Percentiles rank a stretch among this genome's conserved stretches.
Evolutionary conservation across 1,140 invertebrate genomes (phyloP).

Genomic region (Drosophila ogumai): DNA sequence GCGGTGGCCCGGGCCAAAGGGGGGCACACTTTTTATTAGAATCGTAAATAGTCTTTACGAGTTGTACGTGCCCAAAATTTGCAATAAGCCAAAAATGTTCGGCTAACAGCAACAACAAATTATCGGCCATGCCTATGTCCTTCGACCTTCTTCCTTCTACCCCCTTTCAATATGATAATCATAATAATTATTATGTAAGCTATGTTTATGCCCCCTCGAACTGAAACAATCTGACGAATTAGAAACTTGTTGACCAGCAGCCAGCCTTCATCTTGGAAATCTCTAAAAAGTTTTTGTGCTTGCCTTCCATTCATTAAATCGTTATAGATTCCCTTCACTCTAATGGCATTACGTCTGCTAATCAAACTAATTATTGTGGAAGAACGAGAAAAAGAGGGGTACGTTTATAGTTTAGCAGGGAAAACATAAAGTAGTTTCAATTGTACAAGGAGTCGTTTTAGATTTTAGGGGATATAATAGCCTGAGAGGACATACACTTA

Average conservation of each 20-base stretch:
- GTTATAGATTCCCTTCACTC: conserved; percentile 5
- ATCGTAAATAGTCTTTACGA: conserved; percentile 83
- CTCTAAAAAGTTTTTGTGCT: not conserved
- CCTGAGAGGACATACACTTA: too few species aligned
- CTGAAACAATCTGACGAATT: conserved; percentile 50
- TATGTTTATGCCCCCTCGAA: conserved; percentile 58
- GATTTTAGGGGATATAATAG: too few species aligned
- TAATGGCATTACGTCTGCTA: not conserved
- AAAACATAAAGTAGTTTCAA: too few species aligned
- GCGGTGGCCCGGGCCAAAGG: conserved; percentile 26
- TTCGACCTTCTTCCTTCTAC: not conserved
- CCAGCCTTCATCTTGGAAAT: not conserved
- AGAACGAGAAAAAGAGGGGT: not conserved
- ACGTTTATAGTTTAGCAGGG: too few species aligned
- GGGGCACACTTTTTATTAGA: conserved; percentile 81
- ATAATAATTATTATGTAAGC: conserved; percentile 67
- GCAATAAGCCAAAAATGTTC: conserved; percentile 76
- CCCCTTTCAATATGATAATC: conserved; percentile 69
- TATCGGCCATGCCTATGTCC: conserved; percentile 55
- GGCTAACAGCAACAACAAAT: conserved; percentile 65
- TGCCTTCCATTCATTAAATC: conserved; percentile 4
- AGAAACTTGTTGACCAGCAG: conserved; percentile 28
- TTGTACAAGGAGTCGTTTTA: too few species aligned
- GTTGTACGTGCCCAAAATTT: conserved; percentile 82
- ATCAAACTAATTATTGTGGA: not conserved